These are phyloP conservation scores for Petrolisthes manimaculis DNA, from an alignment of 2,888 invertebrate species.

Conservation along the genomic window DNA sequence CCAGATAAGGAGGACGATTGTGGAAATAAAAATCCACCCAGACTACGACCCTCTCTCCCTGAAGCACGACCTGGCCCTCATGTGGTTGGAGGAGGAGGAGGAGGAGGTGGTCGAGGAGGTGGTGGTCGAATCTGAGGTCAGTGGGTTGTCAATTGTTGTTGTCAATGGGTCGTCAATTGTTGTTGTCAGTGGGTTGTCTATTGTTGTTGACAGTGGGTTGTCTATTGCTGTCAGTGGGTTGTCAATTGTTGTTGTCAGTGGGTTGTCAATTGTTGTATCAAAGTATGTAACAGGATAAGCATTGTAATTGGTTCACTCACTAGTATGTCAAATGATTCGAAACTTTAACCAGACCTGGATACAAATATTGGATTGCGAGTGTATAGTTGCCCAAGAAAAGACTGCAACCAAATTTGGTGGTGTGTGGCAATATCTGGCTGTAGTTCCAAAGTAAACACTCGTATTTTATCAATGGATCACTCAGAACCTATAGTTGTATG, in stretches of 20 bases:
- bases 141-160: neutral
- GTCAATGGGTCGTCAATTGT: neutral
- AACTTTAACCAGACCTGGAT: too few species aligned
- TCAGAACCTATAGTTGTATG: too few species aligned
- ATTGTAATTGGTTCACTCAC: too few species aligned
- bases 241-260: neutral
- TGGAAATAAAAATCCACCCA: neutral
- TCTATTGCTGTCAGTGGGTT: neutral
- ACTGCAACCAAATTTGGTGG: too few species aligned
- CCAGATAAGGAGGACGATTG: neutral
- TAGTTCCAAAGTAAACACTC: too few species aligned
- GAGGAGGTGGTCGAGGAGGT: too few species aligned
- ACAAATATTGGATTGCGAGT: too few species aligned
- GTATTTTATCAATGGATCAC: too few species aligned
- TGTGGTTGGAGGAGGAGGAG: neutral
- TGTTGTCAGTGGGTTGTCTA: neutral
- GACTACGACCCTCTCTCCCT: slow-evolving; percentile 14
- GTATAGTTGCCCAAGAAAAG: too few species aligned
- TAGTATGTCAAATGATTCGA: too few species aligned
- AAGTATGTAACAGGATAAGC: too few species aligned
- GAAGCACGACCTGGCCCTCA: neutral
- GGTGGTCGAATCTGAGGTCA: neutral
- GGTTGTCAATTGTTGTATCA: neutral
- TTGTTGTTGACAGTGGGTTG: neutral
- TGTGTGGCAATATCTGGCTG: too few species aligned